phyloP scores from a whole-genome alignment of 64 coral and sea anemone species.

The Acropora yongei region DNA sequence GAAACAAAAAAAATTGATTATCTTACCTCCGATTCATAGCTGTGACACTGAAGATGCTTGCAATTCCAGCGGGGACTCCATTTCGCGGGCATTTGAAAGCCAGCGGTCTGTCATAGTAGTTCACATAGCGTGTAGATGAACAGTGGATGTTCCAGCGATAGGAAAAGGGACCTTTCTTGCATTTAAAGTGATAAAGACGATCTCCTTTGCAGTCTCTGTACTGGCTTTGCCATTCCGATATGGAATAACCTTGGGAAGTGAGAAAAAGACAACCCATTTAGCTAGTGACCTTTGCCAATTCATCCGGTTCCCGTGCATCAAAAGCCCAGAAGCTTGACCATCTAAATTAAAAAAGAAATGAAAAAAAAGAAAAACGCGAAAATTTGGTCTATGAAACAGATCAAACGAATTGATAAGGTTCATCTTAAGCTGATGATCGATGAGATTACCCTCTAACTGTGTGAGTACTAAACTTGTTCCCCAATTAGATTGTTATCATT shows the following conservation, averaged over 20 bases:
- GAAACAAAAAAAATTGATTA: no score
- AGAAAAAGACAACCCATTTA: not conserved
- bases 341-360: no score
- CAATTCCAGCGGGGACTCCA: constrained; percentile 24
- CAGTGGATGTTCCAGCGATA: not conserved
- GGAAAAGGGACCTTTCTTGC: not conserved
- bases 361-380: no score
- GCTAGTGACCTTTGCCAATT: not conserved
- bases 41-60: not conserved
- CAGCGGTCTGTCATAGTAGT: constrained; percentile 9
- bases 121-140: not conserved
- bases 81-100: constrained; percentile 5
- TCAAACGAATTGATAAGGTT: no score
- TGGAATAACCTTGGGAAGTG: not conserved
- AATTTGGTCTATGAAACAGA: no score
- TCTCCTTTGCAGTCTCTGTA: constrained; percentile 38
- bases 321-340: no score
- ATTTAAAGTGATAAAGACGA: constrained; percentile 10
- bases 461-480: no score
- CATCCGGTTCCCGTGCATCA: no score
- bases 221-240: not conserved
- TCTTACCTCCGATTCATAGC: not conserved
- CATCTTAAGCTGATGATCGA: no score
- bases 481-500: no score
- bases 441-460: no score